Evolutionary conservation across 1,140 invertebrate species (phyloP), one percentile per base, ranked within the genome.

Genomic region (Polypedilum vanderplanki): DNA sequence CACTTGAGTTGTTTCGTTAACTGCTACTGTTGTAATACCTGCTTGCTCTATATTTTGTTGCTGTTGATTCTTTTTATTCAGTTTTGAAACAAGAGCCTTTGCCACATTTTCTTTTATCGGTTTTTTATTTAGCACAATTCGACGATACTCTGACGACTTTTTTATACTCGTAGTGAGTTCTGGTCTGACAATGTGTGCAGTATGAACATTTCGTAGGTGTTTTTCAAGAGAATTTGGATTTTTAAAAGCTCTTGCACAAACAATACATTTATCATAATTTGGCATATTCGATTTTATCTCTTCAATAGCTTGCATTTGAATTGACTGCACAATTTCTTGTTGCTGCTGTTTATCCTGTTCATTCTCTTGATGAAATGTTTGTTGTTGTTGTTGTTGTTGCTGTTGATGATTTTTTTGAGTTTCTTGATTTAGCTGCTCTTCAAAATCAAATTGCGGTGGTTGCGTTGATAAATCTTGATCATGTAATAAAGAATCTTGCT

Each of bases 61-160:
- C 18, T 70, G 65, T 18, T 70, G 65, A 22, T 70, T 70, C 33
- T 67, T 24, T 22, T 75, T 67, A 41, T 75, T 75, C 12, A 75
- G 17, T 41, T 75, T 75, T 40, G 64, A 73, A 5, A 46, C 75
- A 0, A 75, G 33, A 0, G 75, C 75, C 17, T 70, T 75, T 70
- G 75, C 75, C 1, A 67, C 65, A 40, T 24, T 75, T 40, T 24
- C 57, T 12, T 75, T 75, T 7, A 75, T 64, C 7, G 75, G 75
- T 12, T 33, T 40, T 40, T 33, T 67, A 18, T 40, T 75, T 1
- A 67, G 65, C 8, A 46, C 24, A 75, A 33, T 75, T 33, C 24
- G 20, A 40, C 24, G 22, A 18, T 18, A 33, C 41, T 67, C 17
- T 40, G 24, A 40, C 17, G 57, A 41, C 22, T 67, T 67, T 20